A percentile compares a stretch with the other conserved stretches of the same genome.
Conservation (phyloP, 1,140 invertebrate genomes). For the Scaptomyza montana region DNA sequence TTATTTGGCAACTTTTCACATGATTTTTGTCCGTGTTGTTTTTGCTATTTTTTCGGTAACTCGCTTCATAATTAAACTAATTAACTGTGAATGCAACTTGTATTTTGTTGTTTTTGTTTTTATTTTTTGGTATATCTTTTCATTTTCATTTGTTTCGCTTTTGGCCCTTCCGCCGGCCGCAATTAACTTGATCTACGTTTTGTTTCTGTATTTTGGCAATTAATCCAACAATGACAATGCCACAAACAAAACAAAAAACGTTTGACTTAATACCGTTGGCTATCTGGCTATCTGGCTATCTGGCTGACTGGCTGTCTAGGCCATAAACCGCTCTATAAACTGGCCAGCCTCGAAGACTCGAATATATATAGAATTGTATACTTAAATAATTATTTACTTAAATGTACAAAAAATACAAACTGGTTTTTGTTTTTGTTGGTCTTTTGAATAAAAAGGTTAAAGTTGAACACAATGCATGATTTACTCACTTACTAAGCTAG, state of each 20-base stretch:
- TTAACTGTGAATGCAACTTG: constrained; percentile 62
- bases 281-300: neutral
- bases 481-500: constrained; percentile 21
- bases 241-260: constrained; percentile 54
- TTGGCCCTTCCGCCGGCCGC: constrained; percentile 47
- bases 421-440: constrained; percentile 44
- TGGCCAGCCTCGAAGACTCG: constrained; percentile 60
- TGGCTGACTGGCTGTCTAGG: constrained; percentile 49
- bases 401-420: constrained; percentile 44
- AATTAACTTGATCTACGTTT: constrained; percentile 22
- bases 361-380: constrained; percentile 35
- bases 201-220: constrained; percentile 42
- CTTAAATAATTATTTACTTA: constrained; percentile 17
- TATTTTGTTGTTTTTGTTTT: neutral
- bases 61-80: constrained; percentile 68
- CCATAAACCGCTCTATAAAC: constrained; percentile 65
- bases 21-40: constrained; percentile 5
- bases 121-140: neutral
- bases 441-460: constrained; percentile 58
- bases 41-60: constrained; percentile 11
- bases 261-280: constrained; percentile 60
- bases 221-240: constrained; percentile 49
- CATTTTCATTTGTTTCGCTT: constrained; percentile 24
- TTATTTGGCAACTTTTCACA: constrained; percentile 37
- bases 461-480: constrained; percentile 63